These are phyloP conservation scores for Valencia hispanica DNA, from an alignment of 2,797 vertebrate species.

Conservation along the genomic window DNA sequence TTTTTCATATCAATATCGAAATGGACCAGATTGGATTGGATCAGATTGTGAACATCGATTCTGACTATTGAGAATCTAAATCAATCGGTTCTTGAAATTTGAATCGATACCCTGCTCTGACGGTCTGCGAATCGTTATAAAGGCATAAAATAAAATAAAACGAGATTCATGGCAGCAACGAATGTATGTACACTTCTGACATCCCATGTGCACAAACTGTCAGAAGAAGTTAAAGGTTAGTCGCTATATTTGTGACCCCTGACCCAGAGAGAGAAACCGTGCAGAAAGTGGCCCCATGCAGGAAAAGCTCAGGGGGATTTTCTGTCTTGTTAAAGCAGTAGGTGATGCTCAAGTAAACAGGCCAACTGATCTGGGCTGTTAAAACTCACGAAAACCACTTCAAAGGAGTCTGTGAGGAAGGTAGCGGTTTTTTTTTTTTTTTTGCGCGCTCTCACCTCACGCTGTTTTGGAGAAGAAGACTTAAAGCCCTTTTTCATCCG, in stretches of 20 bases:
- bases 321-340: conserved; percentile 35
- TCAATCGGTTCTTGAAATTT: no score
- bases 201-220: neutral
- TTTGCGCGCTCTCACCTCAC: conserved; percentile 54
- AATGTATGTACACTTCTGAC: neutral
- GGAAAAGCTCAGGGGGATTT: conserved; percentile 51
- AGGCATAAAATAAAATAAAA: no score
- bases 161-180: neutral
- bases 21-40: no score
- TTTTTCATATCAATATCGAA: no score
- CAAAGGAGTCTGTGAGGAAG: conserved; percentile 46
- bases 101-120: no score
- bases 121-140: no score
- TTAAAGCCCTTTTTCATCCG: conserved; percentile 36
- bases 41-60: no score
- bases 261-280: conserved; percentile 15
- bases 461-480: conserved; percentile 69
- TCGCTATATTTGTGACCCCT: neutral
- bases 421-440: conserved; percentile 34
- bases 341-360: conserved; percentile 57
- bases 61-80: no score
- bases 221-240: neutral
- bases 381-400: conserved; percentile 63
- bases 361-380: conserved; percentile 13
- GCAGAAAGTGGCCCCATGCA: conserved; percentile 22